Conservation (phyloP, 2,113 vertebrate genomes). For the Indicator indicator region DNA sequence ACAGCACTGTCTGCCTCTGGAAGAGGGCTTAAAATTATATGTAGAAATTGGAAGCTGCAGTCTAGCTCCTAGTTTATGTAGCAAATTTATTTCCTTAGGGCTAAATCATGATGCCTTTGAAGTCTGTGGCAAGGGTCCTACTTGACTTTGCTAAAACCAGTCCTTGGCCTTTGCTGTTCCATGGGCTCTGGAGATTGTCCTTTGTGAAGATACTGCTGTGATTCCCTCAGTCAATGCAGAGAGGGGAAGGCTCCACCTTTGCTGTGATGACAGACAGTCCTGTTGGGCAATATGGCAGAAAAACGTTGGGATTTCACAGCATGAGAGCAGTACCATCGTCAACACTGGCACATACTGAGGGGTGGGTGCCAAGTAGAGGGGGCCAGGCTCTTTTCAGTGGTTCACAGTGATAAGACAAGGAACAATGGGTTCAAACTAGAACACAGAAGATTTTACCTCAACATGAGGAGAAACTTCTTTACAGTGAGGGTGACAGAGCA, state of each 20-base stretch:
- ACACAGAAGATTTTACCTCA: too few species aligned
- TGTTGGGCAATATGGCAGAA: neutral
- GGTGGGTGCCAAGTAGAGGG: too few species aligned
- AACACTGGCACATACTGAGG: neutral
- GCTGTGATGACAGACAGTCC: neutral
- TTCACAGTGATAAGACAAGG: too few species aligned
- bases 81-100: conserved; percentile 26
- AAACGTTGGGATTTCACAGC: neutral
- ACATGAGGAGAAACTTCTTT: too few species aligned
- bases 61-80: neutral
- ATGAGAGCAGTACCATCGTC: neutral
- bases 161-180: neutral
- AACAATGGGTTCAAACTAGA: too few species aligned
- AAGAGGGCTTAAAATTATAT: neutral
- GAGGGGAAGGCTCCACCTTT: neutral
- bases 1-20: neutral
- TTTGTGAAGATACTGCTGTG: neutral
- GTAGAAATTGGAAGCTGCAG: neutral
- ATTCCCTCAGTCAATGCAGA: neutral
- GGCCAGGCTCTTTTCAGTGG: too few species aligned
- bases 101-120: conserved; percentile 43
- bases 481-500: too few species aligned
- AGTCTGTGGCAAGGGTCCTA: conserved; percentile 38
- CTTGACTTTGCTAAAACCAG: neutral
- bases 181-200: neutral